A percentile compares a stretch with the other conserved stretches of the same genome.
Conservation (phyloP, 2,888 invertebrate genomes). For the Caenorhabditis sulstoni region DNA sequence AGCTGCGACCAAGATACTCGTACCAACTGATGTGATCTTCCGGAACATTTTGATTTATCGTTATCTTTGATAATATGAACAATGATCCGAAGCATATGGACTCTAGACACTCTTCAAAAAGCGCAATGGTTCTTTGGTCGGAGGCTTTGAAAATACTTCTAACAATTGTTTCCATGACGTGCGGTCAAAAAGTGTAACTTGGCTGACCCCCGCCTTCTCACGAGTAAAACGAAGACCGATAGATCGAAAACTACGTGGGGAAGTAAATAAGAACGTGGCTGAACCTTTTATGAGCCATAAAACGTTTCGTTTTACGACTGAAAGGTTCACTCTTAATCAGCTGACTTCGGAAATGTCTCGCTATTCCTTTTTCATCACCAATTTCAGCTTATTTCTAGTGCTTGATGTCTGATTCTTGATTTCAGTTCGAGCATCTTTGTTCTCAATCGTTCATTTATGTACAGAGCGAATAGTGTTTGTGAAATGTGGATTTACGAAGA, state of each 20-base stretch:
- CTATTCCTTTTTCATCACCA: neutral
- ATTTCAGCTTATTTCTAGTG: neutral
- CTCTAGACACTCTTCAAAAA: conserved; percentile 6
- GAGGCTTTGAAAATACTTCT: neutral
- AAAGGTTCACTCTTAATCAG: conserved; percentile 34
- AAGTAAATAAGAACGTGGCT: conserved; percentile 25
- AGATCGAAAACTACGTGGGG: conserved; percentile 28
- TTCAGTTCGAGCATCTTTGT: too few species aligned
- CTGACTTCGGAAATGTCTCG: conserved; percentile 5
- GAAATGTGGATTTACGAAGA: too few species aligned
- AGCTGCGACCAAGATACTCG: neutral
- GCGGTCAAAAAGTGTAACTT: conserved; percentile 50
- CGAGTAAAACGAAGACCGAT: conserved; percentile 16
- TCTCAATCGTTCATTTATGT: conserved; percentile 13
- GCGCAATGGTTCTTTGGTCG: conserved; percentile 17
- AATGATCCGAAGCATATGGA: neutral
- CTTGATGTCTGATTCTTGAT: neutral
- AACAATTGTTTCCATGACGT: conserved; percentile 13
- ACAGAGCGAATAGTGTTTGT: too few species aligned
- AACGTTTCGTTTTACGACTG: conserved; percentile 18
- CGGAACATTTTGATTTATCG: conserved; percentile 1
- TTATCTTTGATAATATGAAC: neutral
- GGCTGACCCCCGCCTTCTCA: conserved; percentile 13
- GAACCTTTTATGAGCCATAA: conserved; percentile 38
- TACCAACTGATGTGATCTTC: conserved; percentile 1